Percentiles rank a stretch among this genome's conserved stretches.
phyloP scores from a whole-genome alignment of 2,797 vertebrate species.

The Selene dorsalis region DNA sequence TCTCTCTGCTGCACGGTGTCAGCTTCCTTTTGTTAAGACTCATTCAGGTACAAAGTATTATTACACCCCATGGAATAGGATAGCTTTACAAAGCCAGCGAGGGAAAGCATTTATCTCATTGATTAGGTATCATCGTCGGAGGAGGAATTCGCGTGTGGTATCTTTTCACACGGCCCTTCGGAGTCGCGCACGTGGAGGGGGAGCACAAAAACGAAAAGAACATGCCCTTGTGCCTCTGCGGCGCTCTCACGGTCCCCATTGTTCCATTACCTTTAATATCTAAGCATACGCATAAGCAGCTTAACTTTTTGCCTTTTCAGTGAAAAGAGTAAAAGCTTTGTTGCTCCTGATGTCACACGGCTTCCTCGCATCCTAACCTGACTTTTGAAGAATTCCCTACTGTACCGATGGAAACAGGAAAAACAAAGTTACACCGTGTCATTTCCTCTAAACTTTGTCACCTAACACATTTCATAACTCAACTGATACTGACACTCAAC shows the following conservation, averaged over 20 bases:
- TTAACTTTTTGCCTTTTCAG: conserved; percentile 77
- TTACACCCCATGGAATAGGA: conserved; percentile 80
- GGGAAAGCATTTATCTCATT: conserved; percentile 79
- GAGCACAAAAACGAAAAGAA: conserved; percentile 46
- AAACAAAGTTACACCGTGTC: conserved; percentile 22
- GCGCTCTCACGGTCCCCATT: conserved; percentile 50
- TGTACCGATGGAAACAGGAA: conserved; percentile 17
- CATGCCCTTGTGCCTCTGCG: conserved; percentile 36
- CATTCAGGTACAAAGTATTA: conserved; percentile 84
- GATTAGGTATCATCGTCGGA: conserved; percentile 67
- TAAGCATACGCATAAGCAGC: conserved; percentile 76
- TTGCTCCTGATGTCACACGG: conserved; percentile 58
- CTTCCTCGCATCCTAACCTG: conserved; percentile 55
- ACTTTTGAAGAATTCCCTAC: conserved; percentile 45
- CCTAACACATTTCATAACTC: conserved; percentile 5
- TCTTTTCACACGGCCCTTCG: conserved; percentile 42
- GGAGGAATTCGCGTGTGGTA: conserved; percentile 45
- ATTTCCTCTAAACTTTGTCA: background rate
- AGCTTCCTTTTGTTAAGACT: conserved; percentile 83
- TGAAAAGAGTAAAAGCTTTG: conserved; percentile 72
- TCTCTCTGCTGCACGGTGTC: conserved; percentile 74
- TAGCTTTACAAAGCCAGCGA: conserved; percentile 75
- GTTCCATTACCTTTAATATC: conserved; percentile 78
- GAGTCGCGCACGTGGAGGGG: conserved; percentile 30
- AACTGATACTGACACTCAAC: background rate